phyloP scores from a whole-genome alignment of 2,888 invertebrate genomes.

The Itoplectis maculator region DNA sequence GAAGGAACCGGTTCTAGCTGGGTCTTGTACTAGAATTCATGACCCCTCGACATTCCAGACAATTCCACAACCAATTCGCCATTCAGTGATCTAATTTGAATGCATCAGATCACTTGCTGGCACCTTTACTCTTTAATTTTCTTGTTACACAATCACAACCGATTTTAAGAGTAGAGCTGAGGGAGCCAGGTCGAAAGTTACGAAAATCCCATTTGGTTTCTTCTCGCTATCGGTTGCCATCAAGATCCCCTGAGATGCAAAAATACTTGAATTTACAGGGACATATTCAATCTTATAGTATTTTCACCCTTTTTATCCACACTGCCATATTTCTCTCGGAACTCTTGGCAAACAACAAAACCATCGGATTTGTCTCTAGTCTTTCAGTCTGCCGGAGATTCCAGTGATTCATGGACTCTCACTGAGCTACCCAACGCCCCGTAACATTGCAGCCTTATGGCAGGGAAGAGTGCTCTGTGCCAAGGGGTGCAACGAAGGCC shows the following conservation, averaged over 20 bases:
- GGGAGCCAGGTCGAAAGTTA: no score
- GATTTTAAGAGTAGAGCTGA: not conserved
- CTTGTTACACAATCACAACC: not conserved
- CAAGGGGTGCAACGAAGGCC: slow-evolving; percentile 68
- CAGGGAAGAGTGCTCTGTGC: slow-evolving; percentile 71
- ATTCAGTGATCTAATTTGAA: slow-evolving; percentile 6
- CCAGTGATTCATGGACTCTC: slow-evolving; percentile 80
- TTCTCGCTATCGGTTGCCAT: not conserved
- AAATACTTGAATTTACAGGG: slow-evolving; percentile 31
- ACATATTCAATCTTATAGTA: slow-evolving; percentile 76
- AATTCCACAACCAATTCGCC: slow-evolving; percentile 14
- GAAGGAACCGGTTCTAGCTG: slow-evolving; percentile 45
- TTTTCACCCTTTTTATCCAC: slow-evolving; percentile 53
- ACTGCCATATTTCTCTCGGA: slow-evolving; percentile 44
- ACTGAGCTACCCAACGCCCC: slow-evolving; percentile 80
- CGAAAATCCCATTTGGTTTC: no score
- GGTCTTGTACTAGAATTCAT: slow-evolving; percentile 36
- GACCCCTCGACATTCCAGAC: slow-evolving; percentile 68
- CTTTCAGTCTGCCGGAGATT: slow-evolving; percentile 64
- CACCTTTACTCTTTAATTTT: not conserved
- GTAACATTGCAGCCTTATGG: slow-evolving; percentile 82
- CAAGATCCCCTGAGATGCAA: not conserved
- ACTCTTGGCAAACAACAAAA: slow-evolving; percentile 27
- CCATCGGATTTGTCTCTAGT: slow-evolving; percentile 51
- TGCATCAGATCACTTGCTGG: not conserved